Conservation (phyloP, 2,797 vertebrate genomes). For the Thamnophis elegans region DNA sequence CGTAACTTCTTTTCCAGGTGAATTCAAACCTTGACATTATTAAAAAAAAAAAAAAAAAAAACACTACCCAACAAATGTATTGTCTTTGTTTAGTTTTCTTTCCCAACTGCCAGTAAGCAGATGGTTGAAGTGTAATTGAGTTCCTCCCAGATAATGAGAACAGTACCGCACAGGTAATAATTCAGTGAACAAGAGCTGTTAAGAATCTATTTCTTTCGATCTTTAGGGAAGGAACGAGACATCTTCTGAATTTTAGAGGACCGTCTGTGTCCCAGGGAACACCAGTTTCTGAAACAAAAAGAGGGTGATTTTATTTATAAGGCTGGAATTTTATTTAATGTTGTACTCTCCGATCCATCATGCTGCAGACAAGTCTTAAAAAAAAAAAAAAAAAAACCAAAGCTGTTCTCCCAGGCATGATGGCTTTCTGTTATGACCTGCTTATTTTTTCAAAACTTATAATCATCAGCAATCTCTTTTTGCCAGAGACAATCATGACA, state of each 20-base stretch:
- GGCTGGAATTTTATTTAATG: constrained; percentile 54
- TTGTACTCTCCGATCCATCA: neutral
- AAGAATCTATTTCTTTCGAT: constrained; percentile 56
- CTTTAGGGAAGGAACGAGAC: constrained; percentile 30
- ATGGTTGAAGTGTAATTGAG: constrained; percentile 45
- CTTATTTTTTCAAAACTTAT: constrained; percentile 34
- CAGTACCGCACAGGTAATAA: constrained; percentile 51
- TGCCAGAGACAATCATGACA: neutral
- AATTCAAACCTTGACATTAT: neutral
- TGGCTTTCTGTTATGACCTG: constrained; percentile 30
- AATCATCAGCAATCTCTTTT: constrained; percentile 43
- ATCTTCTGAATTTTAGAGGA: constrained; percentile 59
- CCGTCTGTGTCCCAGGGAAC: constrained; percentile 47
- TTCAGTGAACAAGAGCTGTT: constrained; percentile 58
- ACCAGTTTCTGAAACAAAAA: constrained; percentile 58
- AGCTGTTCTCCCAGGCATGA: constrained; percentile 32
- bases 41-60: neutral
- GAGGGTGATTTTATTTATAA: constrained; percentile 64
- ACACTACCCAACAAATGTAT: neutral
- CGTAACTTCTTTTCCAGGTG: neutral
- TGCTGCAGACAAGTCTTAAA: constrained; percentile 20
- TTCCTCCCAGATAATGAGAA: constrained; percentile 29
- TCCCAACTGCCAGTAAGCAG: constrained; percentile 41
- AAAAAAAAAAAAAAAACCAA: too few relatives aligned
- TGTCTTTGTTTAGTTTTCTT: constrained; percentile 14